Base-by-base conservation (phyloP, 1,140 invertebrate species). In the Anthonomus grandis region DNA sequence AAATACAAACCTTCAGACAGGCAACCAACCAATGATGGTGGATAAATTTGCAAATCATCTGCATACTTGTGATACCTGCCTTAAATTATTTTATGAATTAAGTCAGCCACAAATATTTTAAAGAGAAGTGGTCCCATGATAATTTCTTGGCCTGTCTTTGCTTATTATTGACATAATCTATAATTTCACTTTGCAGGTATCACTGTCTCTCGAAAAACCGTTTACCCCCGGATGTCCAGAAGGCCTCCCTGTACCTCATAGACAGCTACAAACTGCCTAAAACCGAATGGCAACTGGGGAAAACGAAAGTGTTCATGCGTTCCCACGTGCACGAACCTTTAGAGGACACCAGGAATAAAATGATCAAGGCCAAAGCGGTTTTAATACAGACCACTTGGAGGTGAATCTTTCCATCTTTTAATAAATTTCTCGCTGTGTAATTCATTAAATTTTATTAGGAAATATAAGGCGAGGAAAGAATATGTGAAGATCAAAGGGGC, bases 201-300 rank as follows among this genome's bases (percentile, higher is more conserved):
- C 78, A 84, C 46, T 92, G 91, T 69, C 74, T 90, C 2, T 75
- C 77, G 4, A 79, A 76, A 63, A 68, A 63, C 53, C 67, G 69
- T 45, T 59, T 75, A 24, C 71, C 74, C 15, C 71, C 73, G 3
- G 70, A 74, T 61, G 57, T 61, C 36, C 37, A 62, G 6, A 62
- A 51, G 21, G 70, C 68, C n/a, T 68, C 66, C 38, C 56, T 64
- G 36, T 57, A 66, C 54, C 68, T 87, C 24, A 78, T 91, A 36
- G 76, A 80, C 53, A 72, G 69, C 22, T 78, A 85, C 39, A 76
- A 81, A 25, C 74, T 90, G n/a, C 78, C 83, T 0, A 72, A 75
- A 5, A 85, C 79, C 9, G 87, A 96, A 71, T 96, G 92, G 91
- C 92, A 97, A 75, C 85, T 95, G 48, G 94, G 94, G 4, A 89